Conservation (phyloP, 2,888 invertebrate species). For the Brenthis daphne region DNA sequence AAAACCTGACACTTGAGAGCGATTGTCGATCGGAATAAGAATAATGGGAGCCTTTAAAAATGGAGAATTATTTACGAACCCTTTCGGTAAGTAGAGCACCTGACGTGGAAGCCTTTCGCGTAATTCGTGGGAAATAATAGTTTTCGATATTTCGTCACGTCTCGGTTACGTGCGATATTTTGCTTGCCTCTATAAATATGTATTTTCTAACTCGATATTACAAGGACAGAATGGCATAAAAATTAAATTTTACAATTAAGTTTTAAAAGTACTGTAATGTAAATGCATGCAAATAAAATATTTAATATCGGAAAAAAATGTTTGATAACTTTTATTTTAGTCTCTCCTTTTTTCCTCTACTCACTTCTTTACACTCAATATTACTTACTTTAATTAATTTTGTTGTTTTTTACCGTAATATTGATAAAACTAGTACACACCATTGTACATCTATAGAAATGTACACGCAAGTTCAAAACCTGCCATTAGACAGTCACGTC, state of each 20-base stretch:
- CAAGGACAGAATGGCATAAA: no score
- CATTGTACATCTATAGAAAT: slow-evolving; percentile 19
- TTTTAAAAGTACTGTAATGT: no score
- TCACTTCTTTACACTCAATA: no score
- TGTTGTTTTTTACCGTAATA: neutral
- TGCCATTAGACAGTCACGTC: slow-evolving; percentile 60
- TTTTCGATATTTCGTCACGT: slow-evolving; percentile 43
- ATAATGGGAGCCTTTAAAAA: slow-evolving; percentile 71
- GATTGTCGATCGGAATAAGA: slow-evolving; percentile 76
- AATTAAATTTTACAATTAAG: neutral
- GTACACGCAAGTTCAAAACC: slow-evolving; percentile 32
- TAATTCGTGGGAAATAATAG: slow-evolving; percentile 68
- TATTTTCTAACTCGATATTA: no score
- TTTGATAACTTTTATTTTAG: no score
- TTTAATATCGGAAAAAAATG: no score
- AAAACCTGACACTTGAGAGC: slow-evolving; percentile 74
- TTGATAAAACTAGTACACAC: neutral
- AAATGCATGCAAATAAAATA: no score
- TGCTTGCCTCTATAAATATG: neutral
- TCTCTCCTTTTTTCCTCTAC: no score
- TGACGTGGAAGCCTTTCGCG: slow-evolving; percentile 80
- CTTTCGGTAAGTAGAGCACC: slow-evolving; percentile 70
- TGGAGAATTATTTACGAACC: slow-evolving; percentile 64
- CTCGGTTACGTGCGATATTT: slow-evolving; percentile 29
- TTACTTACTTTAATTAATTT: no score